phyloP scores from a whole-genome alignment of 2,797 vertebrate genomes.

The Gymnothorax javanicus region DNA sequence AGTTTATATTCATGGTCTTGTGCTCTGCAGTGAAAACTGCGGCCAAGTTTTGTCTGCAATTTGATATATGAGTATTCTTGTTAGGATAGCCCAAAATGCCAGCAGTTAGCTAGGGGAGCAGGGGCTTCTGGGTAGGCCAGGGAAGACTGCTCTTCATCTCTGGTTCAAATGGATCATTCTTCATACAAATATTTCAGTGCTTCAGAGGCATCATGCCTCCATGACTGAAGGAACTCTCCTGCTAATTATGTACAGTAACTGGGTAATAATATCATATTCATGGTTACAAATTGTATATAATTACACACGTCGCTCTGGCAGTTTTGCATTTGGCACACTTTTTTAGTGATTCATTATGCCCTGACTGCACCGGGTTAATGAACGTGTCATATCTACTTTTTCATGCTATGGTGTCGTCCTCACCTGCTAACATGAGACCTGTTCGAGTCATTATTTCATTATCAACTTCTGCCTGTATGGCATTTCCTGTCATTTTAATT shows the following conservation, averaged over 20 bases:
- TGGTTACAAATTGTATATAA: slow-evolving; percentile 2
- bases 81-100: background rate
- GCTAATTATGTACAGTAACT: background rate
- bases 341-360: background rate
- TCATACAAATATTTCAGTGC: background rate
- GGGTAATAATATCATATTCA: background rate
- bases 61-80: background rate
- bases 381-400: background rate
- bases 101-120: slow-evolving; percentile 2
- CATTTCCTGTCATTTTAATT: background rate
- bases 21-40: background rate
- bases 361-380: background rate
- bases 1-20: no score
- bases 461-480: slow-evolving; percentile 46
- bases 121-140: background rate
- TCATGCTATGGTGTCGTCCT: background rate
- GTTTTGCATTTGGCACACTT: background rate
- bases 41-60: no score
- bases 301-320: background rate
- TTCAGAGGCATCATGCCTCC: background rate
- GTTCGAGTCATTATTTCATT: slow-evolving; percentile 33
- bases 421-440: background rate
- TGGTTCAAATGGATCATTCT: background rate
- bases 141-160: background rate
- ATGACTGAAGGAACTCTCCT: background rate